Percentiles rank a stretch among this genome's conserved stretches.
phyloP scores from a whole-genome alignment of 2,113 vertebrate species.

The Cochlearius cochlearius region DNA sequence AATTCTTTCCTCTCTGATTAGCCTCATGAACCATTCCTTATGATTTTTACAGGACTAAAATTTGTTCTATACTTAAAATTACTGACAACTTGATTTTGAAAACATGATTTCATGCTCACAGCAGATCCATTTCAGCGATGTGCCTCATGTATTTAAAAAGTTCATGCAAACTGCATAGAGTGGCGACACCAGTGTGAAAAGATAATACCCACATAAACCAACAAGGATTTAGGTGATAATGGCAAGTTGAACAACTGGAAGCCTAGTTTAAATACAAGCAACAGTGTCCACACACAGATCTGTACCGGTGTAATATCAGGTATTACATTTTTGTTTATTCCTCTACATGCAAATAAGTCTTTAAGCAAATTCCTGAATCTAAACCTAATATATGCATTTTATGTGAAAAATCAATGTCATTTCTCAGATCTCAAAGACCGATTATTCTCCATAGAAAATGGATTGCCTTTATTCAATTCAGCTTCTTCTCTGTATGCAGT shows the following conservation, averaged over 20 bases:
- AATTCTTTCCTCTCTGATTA: not conserved
- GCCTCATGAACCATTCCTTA: not conserved
- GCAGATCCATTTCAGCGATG: not conserved
- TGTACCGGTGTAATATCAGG: not conserved
- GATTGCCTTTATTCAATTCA: not conserved
- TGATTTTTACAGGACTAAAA: not conserved
- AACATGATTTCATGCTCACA: not conserved
- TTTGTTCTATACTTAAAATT: not conserved
- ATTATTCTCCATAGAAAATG: not conserved
- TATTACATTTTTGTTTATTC: not conserved
- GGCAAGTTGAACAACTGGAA: not conserved
- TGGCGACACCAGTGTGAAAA: not conserved
- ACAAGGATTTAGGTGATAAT: not conserved
- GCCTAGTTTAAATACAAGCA: not conserved
- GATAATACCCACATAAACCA: not conserved
- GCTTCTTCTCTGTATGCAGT: not conserved
- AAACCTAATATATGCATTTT: not conserved
- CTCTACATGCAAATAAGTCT: not conserved
- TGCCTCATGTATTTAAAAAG: not conserved
- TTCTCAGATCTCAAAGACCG: not conserved
- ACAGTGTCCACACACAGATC: not conserved
- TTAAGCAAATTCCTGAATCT: not conserved
- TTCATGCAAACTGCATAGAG: not conserved
- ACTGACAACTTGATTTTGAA: not conserved
- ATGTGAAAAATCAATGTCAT: not conserved